Conservation (phyloP, 2,113 vertebrate genomes). For the Motacilla tschutschensis region DNA sequence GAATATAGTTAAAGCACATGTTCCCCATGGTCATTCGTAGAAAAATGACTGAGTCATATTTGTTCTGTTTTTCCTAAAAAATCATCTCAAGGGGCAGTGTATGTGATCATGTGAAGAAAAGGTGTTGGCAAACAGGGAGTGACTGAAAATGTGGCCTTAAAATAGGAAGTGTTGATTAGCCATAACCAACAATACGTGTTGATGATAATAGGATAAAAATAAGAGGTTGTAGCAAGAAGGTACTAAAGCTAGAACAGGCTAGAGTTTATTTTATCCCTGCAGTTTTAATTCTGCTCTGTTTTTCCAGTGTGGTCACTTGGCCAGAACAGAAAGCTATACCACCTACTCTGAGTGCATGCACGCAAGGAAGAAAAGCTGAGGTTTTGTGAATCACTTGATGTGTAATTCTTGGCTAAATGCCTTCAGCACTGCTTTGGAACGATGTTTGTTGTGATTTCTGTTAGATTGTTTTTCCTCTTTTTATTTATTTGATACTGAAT, state of each 20-base stretch:
- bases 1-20: neutral
- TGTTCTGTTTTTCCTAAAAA: constrained; percentile 15
- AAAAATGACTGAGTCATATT: constrained; percentile 4
- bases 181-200: neutral
- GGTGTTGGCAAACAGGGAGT: neutral
- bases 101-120: neutral
- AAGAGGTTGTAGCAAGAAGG: neutral
- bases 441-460: neutral
- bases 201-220: neutral
- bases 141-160: constrained; percentile 2
- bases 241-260: neutral
- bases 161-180: neutral
- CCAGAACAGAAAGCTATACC: neutral
- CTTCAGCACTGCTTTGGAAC: neutral
- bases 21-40: neutral
- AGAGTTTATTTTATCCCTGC: neutral
- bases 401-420: neutral
- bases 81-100: neutral
- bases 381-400: neutral
- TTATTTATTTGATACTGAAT: neutral
- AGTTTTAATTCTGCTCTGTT: neutral
- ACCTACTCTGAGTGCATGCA: neutral
- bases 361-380: neutral
- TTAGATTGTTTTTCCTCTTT: neutral
- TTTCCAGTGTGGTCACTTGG: neutral